Evolutionary conservation across 2,888 invertebrate genomes (phyloP).

Genomic region (Candidula unifasciata): DNA sequence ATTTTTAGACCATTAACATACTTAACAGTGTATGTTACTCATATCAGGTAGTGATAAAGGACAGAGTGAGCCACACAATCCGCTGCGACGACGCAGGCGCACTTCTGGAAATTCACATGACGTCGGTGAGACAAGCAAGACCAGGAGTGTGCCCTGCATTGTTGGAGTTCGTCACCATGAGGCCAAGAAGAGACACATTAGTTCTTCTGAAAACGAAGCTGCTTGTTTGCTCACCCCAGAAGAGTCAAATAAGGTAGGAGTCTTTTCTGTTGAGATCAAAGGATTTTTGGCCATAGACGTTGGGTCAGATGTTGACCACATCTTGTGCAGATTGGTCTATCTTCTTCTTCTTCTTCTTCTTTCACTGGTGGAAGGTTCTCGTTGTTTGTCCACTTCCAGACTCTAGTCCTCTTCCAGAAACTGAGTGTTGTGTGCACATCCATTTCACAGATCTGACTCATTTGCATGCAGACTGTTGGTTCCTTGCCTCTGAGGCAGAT

Average conservation of each 20-base stretch:
- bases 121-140: slow-evolving; percentile 34
- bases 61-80: slow-evolving; percentile 20
- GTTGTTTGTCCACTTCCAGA: too few relatives aligned
- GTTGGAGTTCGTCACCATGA: slow-evolving; percentile 50
- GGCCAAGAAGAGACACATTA: slow-evolving; percentile 38
- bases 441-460: too few relatives aligned
- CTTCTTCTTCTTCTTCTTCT: too few relatives aligned
- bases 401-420: too few relatives aligned
- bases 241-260: slow-evolving; percentile 51
- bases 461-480: too few relatives aligned
- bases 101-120: slow-evolving; percentile 40
- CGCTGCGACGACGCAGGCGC: slow-evolving; percentile 1
- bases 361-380: too few relatives aligned
- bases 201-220: slow-evolving; percentile 56
- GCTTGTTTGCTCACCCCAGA: slow-evolving; percentile 45
- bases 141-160: slow-evolving; percentile 44
- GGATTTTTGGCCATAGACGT: too few relatives aligned
- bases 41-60: slow-evolving; percentile 31
- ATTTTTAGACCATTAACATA: neutral
- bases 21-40: slow-evolving; percentile 9
- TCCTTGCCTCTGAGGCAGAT: too few relatives aligned
- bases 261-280: neutral
- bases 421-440: too few relatives aligned
- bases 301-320: too few relatives aligned
- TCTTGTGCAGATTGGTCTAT: too few relatives aligned